A percentile compares a stretch with the other conserved stretches of the same genome.
These are phyloP conservation scores for Crossocerus cetratus DNA, from an alignment of 2,888 invertebrate species.

Conservation along the genomic window DNA sequence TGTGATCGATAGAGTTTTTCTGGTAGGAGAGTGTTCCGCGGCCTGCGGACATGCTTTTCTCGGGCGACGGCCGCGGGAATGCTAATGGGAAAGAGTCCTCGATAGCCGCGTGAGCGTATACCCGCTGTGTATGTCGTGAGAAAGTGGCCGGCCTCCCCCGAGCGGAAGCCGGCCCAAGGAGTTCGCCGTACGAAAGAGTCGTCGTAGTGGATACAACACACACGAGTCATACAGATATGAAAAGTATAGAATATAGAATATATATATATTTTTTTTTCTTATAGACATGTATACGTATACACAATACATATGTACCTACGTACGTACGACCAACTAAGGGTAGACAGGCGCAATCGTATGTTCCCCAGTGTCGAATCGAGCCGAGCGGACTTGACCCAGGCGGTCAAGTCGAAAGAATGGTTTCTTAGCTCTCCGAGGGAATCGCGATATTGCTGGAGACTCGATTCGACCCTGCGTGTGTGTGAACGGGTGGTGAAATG, in stretches of 20 bases:
- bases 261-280: constrained; percentile 41
- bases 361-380: constrained; percentile 48
- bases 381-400: background rate
- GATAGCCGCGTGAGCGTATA: background rate
- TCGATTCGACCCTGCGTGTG: constrained; percentile 46
- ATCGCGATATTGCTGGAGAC: background rate
- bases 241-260: constrained; percentile 52
- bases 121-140: background rate
- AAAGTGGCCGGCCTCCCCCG: too few relatives aligned
- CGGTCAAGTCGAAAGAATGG: too few relatives aligned
- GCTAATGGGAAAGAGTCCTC: constrained; percentile 3
- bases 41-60: too few relatives aligned
- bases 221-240: constrained; percentile 57
- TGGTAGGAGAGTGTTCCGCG: constrained; percentile 19
- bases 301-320: constrained; percentile 57
- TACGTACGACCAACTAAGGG: constrained; percentile 64
- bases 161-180: constrained; percentile 25
- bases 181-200: constrained; percentile 14
- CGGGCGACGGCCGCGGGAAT: background rate
- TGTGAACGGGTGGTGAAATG: constrained; percentile 40
- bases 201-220: constrained; percentile 33
- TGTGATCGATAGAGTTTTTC: constrained; percentile 16
- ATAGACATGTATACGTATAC: constrained; percentile 50
- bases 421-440: too few relatives aligned
- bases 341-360: constrained; percentile 60